Conservation (phyloP, 1,140 invertebrate genomes). For the Papilio polyxenes region DNA sequence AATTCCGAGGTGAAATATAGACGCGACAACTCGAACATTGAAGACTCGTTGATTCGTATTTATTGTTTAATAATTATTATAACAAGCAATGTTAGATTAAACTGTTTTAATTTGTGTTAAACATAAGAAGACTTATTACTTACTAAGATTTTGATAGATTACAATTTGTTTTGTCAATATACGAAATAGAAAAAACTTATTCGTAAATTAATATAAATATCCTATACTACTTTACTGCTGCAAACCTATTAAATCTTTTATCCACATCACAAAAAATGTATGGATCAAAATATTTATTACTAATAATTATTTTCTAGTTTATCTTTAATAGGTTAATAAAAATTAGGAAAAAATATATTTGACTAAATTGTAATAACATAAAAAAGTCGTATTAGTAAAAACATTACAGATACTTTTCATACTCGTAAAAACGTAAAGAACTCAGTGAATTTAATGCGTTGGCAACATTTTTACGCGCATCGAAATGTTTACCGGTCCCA, state of each 20-base stretch:
- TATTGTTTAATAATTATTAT: too few species aligned
- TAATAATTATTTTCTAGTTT: too few species aligned
- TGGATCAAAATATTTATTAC: too few species aligned
- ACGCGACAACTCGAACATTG: constrained; percentile 7
- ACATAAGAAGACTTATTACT: too few species aligned
- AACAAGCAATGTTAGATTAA: too few species aligned
- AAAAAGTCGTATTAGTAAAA: not conserved
- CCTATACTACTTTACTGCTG: not conserved
- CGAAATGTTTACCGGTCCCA: constrained; percentile 7
- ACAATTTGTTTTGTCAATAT: too few species aligned
- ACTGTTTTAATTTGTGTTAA: too few species aligned
- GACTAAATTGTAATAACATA: not conserved
- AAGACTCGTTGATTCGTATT: not conserved
- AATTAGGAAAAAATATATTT: too few species aligned
- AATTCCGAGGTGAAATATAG: constrained; percentile 1
- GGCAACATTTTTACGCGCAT: constrained; percentile 26
- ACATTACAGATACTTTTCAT: not conserved
- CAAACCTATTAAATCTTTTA: not conserved
- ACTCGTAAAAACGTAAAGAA: not conserved
- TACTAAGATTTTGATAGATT: too few species aligned
- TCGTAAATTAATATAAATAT: not conserved
- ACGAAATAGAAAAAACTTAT: not conserved
- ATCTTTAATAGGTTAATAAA: too few species aligned
- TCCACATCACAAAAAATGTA: not conserved
- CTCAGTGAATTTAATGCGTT: not conserved